Conservation (phyloP, 1,140 invertebrate species). For the Drosophila parabipectinata region DNA sequence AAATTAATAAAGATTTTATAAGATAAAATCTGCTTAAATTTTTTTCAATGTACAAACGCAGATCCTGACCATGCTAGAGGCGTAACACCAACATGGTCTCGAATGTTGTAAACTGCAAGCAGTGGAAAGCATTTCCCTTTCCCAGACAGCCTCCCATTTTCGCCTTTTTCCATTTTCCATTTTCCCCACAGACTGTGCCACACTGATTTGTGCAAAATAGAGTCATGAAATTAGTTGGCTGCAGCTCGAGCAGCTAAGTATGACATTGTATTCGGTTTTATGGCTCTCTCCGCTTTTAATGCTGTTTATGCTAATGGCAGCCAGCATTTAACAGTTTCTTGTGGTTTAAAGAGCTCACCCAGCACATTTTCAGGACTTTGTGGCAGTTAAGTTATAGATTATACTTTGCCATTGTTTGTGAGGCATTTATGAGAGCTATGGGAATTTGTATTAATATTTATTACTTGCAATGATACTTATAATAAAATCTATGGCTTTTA, state of each 20-base stretch:
- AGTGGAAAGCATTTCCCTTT: slow-evolving; percentile 15
- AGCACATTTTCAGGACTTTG: slow-evolving; percentile 15
- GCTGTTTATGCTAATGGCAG: slow-evolving; percentile 57
- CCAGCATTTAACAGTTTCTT: slow-evolving; percentile 42
- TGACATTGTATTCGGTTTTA: slow-evolving; percentile 54
- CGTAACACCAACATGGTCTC: slow-evolving; percentile 32
- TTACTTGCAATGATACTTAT: slow-evolving; percentile 16
- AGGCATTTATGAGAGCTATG: slow-evolving; percentile 12
- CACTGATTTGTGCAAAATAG: slow-evolving; percentile 64
- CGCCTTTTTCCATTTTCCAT: not conserved
- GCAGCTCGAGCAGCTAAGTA: slow-evolving; percentile 45
- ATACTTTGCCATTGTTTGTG: slow-evolving; percentile 3
- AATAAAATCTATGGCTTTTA: no score
- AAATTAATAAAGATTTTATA: not conserved
- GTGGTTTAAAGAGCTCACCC: slow-evolving; percentile 23
- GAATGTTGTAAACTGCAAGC: slow-evolving; percentile 63
- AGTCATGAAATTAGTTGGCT: slow-evolving; percentile 72
- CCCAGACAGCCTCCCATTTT: not conserved
- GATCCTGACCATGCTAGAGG: slow-evolving; percentile 27
- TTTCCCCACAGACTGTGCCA: slow-evolving; percentile 11
- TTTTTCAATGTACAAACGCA: slow-evolving; percentile 17
- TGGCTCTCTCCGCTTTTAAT: slow-evolving; percentile 44
- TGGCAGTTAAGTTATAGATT: slow-evolving; percentile 30
- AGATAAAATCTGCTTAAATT: no score
- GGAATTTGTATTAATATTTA: slow-evolving; percentile 25